phyloP scores from a whole-genome alignment of 2,797 vertebrate genomes.

The Microctenopoma steveboyesi region DNA sequence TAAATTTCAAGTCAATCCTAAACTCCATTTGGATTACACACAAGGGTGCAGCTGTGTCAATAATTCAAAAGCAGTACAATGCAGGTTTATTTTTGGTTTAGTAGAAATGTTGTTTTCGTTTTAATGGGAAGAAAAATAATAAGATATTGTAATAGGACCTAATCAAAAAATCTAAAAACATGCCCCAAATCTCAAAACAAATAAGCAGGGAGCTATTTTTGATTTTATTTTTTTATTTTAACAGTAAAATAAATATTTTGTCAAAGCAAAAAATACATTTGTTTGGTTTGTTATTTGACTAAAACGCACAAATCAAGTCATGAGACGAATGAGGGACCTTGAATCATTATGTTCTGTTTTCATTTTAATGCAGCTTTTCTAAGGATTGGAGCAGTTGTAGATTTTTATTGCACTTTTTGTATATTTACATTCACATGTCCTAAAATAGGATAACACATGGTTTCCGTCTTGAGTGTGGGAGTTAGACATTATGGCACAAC shows the following conservation, averaged over 20 bases:
- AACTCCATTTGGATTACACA: constrained; percentile 18
- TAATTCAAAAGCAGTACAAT: not conserved
- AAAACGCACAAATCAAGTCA: constrained; percentile 19
- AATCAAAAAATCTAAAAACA: not conserved
- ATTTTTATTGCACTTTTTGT: not conserved
- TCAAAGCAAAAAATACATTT: not conserved
- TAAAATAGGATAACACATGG: not conserved
- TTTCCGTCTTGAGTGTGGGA: not conserved
- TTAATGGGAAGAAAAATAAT: no score
- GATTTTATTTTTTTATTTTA: not conserved
- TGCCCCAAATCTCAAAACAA: not conserved
- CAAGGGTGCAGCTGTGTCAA: not conserved
- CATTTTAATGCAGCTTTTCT: no score
- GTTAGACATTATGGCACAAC: not conserved
- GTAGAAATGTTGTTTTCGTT: not conserved
- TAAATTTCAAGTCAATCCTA: not conserved
- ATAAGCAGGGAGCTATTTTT: not conserved
- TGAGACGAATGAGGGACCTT: no score
- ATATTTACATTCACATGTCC: no score
- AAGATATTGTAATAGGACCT: not conserved
- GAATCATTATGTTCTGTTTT: no score
- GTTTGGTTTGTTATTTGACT: not conserved
- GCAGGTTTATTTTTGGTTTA: constrained; percentile 1
- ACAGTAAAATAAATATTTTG: not conserved
- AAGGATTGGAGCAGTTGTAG: no score